These are phyloP conservation scores for Brachionus manjavacas DNA, from an alignment of 1,140 invertebrate genomes.

Conservation along the genomic window DNA sequence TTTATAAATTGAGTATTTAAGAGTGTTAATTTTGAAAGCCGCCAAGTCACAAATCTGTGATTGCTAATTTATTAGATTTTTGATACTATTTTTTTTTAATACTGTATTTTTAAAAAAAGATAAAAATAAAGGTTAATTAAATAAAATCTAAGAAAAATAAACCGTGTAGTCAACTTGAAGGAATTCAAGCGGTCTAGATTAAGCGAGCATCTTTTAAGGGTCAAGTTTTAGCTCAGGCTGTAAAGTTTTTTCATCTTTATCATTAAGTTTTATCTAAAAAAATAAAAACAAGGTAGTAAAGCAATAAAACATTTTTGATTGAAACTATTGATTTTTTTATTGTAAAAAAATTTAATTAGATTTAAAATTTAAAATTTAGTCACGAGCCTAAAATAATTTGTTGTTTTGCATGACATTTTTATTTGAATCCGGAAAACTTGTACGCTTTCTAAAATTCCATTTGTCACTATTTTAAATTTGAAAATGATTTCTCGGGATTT, in stretches of 20 bases:
- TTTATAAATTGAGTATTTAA: slow-evolving; percentile 23
- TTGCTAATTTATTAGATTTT: too few relatives aligned
- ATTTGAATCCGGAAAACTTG: background rate
- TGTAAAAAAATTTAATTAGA: background rate
- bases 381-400: background rate
- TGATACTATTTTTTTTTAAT: background rate
- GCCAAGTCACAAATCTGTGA: background rate
- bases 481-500: background rate
- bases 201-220: background rate
- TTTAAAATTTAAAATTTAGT: slow-evolving; percentile 1
- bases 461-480: background rate
- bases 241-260: slow-evolving; percentile 20
- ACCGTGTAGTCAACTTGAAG: background rate
- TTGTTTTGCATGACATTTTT: slow-evolving; percentile 16
- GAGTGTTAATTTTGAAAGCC: background rate
- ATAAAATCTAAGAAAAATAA: background rate
- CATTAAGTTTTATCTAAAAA: background rate
- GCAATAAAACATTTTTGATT: background rate
- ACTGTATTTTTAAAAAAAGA: too few relatives aligned
- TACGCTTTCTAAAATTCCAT: background rate
- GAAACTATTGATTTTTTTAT: background rate
- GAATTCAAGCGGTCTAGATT: background rate
- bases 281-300: slow-evolving; percentile 20
- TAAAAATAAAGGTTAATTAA: background rate
- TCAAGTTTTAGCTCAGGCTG: background rate